These are phyloP conservation scores for Dermatemys mawii DNA, from an alignment of 2,113 vertebrate species.

Conservation along the genomic window DNA sequence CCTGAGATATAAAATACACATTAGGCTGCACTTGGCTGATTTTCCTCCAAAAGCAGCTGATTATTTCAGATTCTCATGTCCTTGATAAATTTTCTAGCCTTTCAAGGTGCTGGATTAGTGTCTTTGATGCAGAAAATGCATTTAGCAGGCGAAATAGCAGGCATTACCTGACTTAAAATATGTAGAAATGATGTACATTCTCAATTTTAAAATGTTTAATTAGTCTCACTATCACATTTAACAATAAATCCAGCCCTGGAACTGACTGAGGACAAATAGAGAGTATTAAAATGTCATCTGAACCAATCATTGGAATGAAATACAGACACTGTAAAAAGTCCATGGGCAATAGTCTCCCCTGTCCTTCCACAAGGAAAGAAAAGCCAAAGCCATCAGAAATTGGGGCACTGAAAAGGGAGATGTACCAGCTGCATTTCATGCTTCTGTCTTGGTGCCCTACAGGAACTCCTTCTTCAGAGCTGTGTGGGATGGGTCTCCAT, in stretches of 20 bases:
- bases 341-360: neutral
- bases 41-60: slow-evolving; percentile 5
- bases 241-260: neutral
- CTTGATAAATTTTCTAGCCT: neutral
- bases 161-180: slow-evolving; percentile 3
- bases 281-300: slow-evolving; percentile 3
- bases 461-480: neutral
- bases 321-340: neutral
- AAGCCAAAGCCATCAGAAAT: neutral
- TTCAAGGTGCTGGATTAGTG: slow-evolving; percentile 20
- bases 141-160: neutral
- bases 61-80: neutral
- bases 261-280: neutral
- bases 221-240: slow-evolving; percentile 9
- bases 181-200: neutral
- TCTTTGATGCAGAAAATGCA: slow-evolving; percentile 31
- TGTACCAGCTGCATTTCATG: neutral
- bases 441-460: neutral
- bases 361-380: neutral
- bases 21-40: neutral
- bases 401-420: accelerated
- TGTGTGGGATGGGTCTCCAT: neutral
- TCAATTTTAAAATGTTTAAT: slow-evolving; percentile 17
- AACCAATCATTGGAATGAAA: slow-evolving; percentile 26
- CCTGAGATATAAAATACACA: slow-evolving; percentile 25